phyloP scores from a whole-genome alignment of 2,888 invertebrate genomes.

The Achlya flavicornis region DNA sequence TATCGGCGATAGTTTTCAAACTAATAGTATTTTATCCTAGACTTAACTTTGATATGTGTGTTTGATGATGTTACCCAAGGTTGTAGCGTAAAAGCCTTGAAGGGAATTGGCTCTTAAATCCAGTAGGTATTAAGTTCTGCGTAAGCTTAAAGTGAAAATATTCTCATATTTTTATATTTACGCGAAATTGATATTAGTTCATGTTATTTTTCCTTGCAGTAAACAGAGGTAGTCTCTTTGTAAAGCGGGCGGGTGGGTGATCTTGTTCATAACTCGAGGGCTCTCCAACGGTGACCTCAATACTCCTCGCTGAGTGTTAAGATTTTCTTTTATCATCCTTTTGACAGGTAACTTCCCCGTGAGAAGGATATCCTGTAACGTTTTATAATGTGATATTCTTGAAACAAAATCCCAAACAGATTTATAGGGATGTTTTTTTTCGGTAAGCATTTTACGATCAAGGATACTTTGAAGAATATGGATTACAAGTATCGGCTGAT shows the following conservation, averaged over 20 bases:
- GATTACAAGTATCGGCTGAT: conserved; percentile 10
- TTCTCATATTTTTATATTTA: conserved; percentile 2
- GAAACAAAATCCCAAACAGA: conserved; percentile 32
- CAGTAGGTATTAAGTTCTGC: too few relatives aligned
- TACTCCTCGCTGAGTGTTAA: conserved; percentile 32
- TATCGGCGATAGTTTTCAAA: too few relatives aligned
- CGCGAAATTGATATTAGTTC: background rate
- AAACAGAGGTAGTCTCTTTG: conserved; percentile 35
- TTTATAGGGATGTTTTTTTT: conserved; percentile 19
- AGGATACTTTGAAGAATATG: conserved; percentile 15
- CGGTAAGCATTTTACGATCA: conserved; percentile 1
- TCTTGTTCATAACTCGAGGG: conserved; percentile 45
- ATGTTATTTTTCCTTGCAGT: conserved; percentile 14
- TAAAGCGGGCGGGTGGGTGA: conserved; percentile 37
- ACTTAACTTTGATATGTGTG: too few relatives aligned
- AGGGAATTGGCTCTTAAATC: too few relatives aligned
- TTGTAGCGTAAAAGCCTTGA: too few relatives aligned
- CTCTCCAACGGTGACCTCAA: conserved; percentile 50
- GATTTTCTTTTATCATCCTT: conserved; percentile 52
- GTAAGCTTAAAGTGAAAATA: too few relatives aligned
- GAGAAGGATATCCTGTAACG: conserved; percentile 48
- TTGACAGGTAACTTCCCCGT: conserved; percentile 49
- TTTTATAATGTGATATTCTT: conserved; percentile 43
- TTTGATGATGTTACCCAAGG: too few relatives aligned
- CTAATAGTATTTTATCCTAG: too few relatives aligned